phyloP scores from a whole-genome alignment of 2,113 vertebrate genomes.

The Corydoras sp. region DNA sequence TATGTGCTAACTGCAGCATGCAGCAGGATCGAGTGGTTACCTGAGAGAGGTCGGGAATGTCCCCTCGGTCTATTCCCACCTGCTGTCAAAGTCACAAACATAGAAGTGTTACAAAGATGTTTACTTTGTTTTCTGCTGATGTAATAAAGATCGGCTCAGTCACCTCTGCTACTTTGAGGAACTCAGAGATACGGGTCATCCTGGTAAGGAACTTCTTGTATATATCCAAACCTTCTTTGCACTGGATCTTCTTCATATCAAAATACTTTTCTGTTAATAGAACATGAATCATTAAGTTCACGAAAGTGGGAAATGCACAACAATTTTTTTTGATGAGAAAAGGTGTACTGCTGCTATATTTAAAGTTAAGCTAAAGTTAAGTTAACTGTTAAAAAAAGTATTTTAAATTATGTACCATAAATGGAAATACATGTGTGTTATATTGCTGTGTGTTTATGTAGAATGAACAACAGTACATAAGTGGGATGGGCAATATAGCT shows the following conservation, averaged over 20 bases:
- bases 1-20: not conserved
- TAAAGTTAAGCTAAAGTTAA: too few relatives aligned
- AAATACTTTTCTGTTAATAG: constrained; percentile 88
- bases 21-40: constrained; percentile 50
- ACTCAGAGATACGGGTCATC: constrained; percentile 97
- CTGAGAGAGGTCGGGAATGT: constrained; percentile 98
- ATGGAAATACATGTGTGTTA: too few relatives aligned
- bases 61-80: constrained; percentile 97
- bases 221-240: constrained; percentile 97
- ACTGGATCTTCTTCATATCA: constrained; percentile 98
- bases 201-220: constrained; percentile 98
- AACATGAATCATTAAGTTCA: not conserved
- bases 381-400: too few relatives aligned
- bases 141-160: constrained; percentile 20
- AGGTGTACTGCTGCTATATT: too few relatives aligned
- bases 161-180: constrained; percentile 98
- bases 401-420: too few relatives aligned
- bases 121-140: not conserved
- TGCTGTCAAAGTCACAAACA: constrained; percentile 68
- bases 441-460: too few relatives aligned
- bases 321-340: too few relatives aligned
- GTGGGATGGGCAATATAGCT: too few relatives aligned
- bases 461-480: too few relatives aligned
- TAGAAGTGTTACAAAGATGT: too few relatives aligned
- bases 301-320: too few relatives aligned